Conservation (phyloP, 2,888 invertebrate genomes). For the Drosophila subquinaria region DNA sequence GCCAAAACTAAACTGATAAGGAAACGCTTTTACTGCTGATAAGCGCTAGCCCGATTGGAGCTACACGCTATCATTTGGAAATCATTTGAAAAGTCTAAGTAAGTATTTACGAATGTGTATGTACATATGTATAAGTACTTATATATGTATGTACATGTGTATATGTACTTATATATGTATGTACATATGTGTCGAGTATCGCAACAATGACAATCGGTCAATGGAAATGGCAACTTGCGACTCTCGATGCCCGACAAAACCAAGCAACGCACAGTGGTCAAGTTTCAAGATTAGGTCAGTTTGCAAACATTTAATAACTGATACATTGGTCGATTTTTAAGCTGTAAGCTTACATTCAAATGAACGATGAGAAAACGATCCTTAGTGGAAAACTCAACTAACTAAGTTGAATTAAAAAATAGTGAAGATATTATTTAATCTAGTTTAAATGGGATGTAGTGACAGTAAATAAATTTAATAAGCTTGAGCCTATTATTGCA, state of each 20-base stretch:
- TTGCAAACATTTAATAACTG: neutral
- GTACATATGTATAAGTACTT: neutral
- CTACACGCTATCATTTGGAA: slow-evolving; percentile 44
- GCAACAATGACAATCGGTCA: slow-evolving; percentile 41
- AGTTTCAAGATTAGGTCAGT: too few relatives aligned
- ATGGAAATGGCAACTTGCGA: slow-evolving; percentile 14
- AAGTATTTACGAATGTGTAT: slow-evolving; percentile 7
- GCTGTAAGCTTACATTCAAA: too few relatives aligned
- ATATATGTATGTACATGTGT: neutral
- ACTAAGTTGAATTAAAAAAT: too few relatives aligned
- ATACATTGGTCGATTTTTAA: too few relatives aligned
- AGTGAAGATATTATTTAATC: too few relatives aligned
- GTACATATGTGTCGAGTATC: slow-evolving; percentile 5
- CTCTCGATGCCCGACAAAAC: slow-evolving; percentile 15
- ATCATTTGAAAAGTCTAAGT: slow-evolving; percentile 30
- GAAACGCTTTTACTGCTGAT: slow-evolving; percentile 42
- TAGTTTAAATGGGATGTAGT: too few relatives aligned
- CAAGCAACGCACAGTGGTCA: neutral
- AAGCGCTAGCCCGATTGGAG: slow-evolving; percentile 35
- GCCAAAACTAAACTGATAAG: slow-evolving; percentile 39
- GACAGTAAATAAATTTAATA: too few relatives aligned
- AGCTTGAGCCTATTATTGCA: too few relatives aligned
- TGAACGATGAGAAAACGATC: too few relatives aligned
- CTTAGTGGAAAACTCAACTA: too few relatives aligned
- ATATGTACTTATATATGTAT: neutral